Evolutionary conservation across 2,113 vertebrate species (phyloP), one percentile per base, ranked within the genome.

Genomic region (Nanorana parkeri): DNA sequence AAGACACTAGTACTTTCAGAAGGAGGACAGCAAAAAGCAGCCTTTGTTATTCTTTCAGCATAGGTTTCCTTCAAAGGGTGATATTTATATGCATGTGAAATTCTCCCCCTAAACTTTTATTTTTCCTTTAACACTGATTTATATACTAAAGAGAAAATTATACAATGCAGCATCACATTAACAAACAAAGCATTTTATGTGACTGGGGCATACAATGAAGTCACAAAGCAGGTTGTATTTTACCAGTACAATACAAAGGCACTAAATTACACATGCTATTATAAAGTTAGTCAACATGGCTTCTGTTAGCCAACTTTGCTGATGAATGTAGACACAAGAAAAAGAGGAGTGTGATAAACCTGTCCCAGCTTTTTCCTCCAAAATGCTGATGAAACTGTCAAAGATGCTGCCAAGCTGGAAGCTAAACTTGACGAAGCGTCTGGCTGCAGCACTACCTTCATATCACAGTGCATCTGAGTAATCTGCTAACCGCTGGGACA

Each of bases 401-500:
- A 67, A 68, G 63, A 51, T 23, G 52, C 63, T 83, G 71, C 80
- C 80, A 83, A 76, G 32, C 26, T 68, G 63, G 63, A 67, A 67
- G 80, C 71, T 82, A 76, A 75, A 76, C 71, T 83, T 83, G 80
- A 83, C 80, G 76, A 76, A 83, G 52, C 41, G 63, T 68, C 80
- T 83, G 71, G 64, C 72, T 60, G 65, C 54, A 76, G 72, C 72
- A 67, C 60, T 67, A 32, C 71, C 64, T 76, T 74, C 72, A 75
- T 76, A 60, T 83, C 72, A 76, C 63, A 76, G 72, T 52, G 71
- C 71, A 82, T 68, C 80, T 76, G 63, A 75, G 71, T 76, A 83
- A 83, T 83, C 80, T 83, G 80, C 72, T 83, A 83, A 83, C 71
- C 55, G 52, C 54, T 75, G 80, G 72, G 80, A 83, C 80, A 82